A percentile compares a stretch with the other conserved stretches of the same genome.
Evolutionary conservation across 1,140 invertebrate species (phyloP).

Genomic region (Antheraea mylitta): DNA sequence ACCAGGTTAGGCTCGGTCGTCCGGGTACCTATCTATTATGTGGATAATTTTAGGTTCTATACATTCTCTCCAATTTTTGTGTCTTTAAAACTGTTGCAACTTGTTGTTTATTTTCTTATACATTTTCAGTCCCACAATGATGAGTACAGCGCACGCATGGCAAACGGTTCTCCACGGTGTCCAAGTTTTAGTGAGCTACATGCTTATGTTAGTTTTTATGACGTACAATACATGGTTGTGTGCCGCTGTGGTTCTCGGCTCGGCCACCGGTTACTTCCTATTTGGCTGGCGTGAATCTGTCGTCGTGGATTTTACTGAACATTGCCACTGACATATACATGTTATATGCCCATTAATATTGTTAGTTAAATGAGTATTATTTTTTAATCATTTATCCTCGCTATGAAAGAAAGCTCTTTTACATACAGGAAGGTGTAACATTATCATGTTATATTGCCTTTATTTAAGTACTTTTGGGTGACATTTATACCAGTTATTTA

Average conservation of each 20-base stretch:
- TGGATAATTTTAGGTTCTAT: too few relatives aligned
- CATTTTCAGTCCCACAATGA: conserved; percentile 86
- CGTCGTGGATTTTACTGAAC: conserved; percentile 95
- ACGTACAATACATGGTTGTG: conserved; percentile 98
- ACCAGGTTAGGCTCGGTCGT: too few relatives aligned
- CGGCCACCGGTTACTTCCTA: conserved; percentile 94
- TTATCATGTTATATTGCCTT: conserved; percentile 56
- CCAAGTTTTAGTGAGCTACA: conserved; percentile 91
- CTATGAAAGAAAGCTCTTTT: conserved; percentile 40
- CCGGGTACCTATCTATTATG: too few relatives aligned
- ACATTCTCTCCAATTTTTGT: too few relatives aligned
- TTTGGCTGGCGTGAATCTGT: conserved; percentile 97
- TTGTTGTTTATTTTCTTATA: conserved; percentile 11
- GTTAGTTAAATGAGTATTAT: conserved; percentile 50
- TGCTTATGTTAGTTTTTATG: conserved; percentile 99
- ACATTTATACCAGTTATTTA: conserved; percentile 66
- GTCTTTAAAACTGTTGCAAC: too few relatives aligned
- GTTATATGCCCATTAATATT: conserved; percentile 19
- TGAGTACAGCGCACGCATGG: conserved; percentile 88
- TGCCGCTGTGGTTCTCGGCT: conserved; percentile 92
- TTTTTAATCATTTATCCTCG: conserved; percentile 51
- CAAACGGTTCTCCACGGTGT: conserved; percentile 95
- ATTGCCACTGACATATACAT: conserved; percentile 88
- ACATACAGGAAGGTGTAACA: conserved; percentile 17
- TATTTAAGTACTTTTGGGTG: conserved; percentile 51